Evolutionary conservation across 2,113 vertebrate species (phyloP).

Genomic region (Cepphus grylle): DNA sequence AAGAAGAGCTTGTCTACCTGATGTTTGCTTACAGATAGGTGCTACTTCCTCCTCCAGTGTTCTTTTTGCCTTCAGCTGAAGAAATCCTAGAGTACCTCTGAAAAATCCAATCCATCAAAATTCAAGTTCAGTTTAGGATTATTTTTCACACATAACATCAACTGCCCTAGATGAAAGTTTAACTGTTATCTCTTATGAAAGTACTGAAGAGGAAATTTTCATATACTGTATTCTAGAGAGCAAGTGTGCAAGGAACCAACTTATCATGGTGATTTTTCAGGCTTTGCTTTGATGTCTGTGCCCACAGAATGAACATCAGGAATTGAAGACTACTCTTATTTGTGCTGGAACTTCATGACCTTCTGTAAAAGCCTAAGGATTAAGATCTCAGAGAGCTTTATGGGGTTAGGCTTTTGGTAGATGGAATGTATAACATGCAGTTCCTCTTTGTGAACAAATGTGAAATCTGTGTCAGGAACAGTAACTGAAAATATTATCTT

Average conservation of each 20-base stretch:
- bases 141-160: neutral
- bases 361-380: neutral
- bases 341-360: neutral
- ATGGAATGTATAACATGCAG: neutral
- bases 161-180: neutral
- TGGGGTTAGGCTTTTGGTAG: neutral
- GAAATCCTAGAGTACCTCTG: neutral
- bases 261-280: neutral
- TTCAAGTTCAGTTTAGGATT: neutral
- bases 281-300: neutral
- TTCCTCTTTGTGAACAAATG: neutral
- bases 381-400: neutral
- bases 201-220: neutral
- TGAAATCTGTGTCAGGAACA: neutral
- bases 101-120: neutral
- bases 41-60: neutral
- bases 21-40: neutral
- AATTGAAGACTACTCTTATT: neutral
- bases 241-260: neutral
- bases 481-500: neutral
- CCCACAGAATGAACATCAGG: neutral
- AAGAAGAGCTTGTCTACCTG: neutral
- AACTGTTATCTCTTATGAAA: neutral
- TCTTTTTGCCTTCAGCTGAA: neutral
- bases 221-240: neutral